Conservation (phyloP, 2,113 vertebrate genomes). For the Scophthalmus maximus region DNA sequence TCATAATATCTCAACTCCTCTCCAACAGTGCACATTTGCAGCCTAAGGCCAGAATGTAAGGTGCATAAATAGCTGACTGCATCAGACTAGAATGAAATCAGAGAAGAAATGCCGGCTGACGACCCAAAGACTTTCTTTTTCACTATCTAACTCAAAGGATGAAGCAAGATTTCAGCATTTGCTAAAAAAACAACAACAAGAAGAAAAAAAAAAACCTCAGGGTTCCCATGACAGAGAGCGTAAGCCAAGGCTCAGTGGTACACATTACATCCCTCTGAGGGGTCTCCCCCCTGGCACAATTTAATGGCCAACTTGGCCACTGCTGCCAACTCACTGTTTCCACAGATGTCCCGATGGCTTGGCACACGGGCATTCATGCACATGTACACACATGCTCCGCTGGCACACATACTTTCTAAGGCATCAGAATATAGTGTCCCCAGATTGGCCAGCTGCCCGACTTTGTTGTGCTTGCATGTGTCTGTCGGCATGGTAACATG, state of each 20-base stretch:
- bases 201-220: not conserved
- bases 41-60: constrained; percentile 13
- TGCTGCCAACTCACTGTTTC: constrained; percentile 51
- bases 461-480: constrained; percentile 27
- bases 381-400: constrained; percentile 50
- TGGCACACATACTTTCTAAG: constrained; percentile 25
- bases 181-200: not conserved
- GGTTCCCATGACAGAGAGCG: constrained; percentile 10
- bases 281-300: constrained; percentile 55
- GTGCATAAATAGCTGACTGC: not conserved
- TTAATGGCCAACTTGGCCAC: constrained; percentile 71
- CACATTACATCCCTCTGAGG: constrained; percentile 68
- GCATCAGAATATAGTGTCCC: constrained; percentile 20
- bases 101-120: not conserved
- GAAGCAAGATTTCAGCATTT: constrained; percentile 25
- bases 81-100: constrained; percentile 6
- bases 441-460: constrained; percentile 25
- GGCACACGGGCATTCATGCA: constrained; percentile 55
- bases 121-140: not conserved
- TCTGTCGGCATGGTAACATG: constrained; percentile 48
- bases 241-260: constrained; percentile 61
- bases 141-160: not conserved
- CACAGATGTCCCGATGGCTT: constrained; percentile 71
- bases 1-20: too few species aligned
- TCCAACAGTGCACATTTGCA: constrained; percentile 30